Evolutionary conservation across 1,140 invertebrate genomes (phyloP).

Genomic region (Odontomachus brunneus): DNA sequence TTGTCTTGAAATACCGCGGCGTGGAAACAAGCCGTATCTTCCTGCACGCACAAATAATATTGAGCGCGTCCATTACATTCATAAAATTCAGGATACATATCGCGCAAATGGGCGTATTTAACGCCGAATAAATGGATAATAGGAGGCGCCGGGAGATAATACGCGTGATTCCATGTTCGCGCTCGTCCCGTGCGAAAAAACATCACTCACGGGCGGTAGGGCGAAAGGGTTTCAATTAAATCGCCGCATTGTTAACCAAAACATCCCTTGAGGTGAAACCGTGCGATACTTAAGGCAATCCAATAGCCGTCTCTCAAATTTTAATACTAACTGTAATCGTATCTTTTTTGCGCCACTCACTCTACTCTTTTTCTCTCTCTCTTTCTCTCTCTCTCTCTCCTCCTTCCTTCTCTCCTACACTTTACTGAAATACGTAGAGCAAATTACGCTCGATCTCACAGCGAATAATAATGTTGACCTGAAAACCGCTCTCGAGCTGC

Average conservation of each 20-base stretch:
- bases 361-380: too few species aligned
- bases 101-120: neutral
- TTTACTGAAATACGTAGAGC: neutral
- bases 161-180: neutral
- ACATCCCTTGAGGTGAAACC: neutral
- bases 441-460: constrained; percentile 15
- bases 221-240: neutral
- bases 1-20: neutral
- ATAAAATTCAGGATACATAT: neutral
- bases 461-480: constrained; percentile 17
- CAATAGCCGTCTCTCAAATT: neutral
- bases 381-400: neutral
- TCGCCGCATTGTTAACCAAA: neutral
- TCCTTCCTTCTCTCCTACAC: too few species aligned
- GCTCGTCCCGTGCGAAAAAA: neutral
- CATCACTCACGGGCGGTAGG: neutral
- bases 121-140: constrained; percentile 4
- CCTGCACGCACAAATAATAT: constrained; percentile 2
- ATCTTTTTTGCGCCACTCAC: too few species aligned
- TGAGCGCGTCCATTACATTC: neutral
- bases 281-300: constrained; percentile 7
- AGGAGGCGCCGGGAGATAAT: too few species aligned
- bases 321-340: constrained; percentile 2
- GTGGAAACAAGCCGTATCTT: too few species aligned
- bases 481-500: constrained; percentile 11